Conservation (phyloP, 2,113 vertebrate species). For the Raphicerus campestris region DNA sequence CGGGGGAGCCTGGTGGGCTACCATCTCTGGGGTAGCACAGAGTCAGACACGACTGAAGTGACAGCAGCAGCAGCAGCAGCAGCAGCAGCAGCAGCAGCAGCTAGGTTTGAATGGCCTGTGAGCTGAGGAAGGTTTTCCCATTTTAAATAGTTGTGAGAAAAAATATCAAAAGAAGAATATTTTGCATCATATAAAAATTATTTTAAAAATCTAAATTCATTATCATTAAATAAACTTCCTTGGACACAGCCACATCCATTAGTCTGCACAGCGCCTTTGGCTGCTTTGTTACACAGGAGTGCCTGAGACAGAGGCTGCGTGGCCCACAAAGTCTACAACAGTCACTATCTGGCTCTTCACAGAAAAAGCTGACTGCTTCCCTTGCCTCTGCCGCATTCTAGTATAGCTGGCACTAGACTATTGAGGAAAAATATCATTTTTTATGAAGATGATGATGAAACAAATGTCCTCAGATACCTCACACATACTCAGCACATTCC, state of each 20-base stretch:
- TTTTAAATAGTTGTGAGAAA: background rate
- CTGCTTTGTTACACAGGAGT: background rate
- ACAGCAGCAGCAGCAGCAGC: no score
- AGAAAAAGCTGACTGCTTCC: background rate
- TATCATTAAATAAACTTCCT: background rate
- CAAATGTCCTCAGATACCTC: background rate
- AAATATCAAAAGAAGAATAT: background rate
- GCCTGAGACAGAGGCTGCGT: background rate
- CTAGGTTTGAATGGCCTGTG: background rate
- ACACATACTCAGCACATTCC: background rate
- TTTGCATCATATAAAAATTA: background rate
- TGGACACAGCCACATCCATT: background rate
- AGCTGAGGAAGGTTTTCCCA: background rate
- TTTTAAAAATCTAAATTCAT: background rate
- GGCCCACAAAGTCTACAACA: background rate
- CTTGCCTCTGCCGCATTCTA: background rate
- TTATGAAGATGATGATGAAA: background rate
- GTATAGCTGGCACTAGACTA: background rate
- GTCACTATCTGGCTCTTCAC: background rate
- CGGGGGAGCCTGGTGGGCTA: no score
- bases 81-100: no score
- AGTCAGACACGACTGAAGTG: no score
- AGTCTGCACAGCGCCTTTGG: fast-evolving
- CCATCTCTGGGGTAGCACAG: no score
- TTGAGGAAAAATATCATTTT: background rate